Conservation (phyloP, 2,797 vertebrate species). For the Mormyrops boulengeri region DNA sequence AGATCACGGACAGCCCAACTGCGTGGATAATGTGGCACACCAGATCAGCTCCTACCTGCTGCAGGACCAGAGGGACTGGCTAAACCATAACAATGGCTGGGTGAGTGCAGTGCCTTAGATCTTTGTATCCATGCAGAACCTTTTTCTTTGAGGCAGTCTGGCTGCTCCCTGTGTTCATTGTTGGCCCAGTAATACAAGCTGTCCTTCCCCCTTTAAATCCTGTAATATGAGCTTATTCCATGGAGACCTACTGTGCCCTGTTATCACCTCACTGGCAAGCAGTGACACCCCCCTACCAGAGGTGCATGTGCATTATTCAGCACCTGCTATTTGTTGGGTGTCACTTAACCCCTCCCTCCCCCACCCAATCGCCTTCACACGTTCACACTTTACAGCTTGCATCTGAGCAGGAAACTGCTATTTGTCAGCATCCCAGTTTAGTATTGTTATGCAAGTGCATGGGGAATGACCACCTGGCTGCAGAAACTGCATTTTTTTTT, state of each 20-base stretch:
- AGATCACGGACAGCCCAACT: constrained; percentile 52
- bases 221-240: neutral
- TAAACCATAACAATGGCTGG: constrained; percentile 81
- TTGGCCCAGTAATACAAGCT: neutral
- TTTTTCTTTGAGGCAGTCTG: neutral
- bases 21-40: constrained; percentile 58
- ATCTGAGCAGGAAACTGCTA: neutral
- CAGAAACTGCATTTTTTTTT: neutral
- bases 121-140: neutral
- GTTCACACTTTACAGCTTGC: neutral
- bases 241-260: neutral
- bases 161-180: neutral
- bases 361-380: neutral
- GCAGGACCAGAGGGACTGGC: constrained; percentile 69
- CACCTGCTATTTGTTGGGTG: neutral
- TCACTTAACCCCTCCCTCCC: neutral
- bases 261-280: neutral
- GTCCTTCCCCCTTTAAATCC: neutral
- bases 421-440: neutral
- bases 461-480: neutral
- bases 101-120: constrained; percentile 57
- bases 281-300: neutral
- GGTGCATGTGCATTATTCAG: constrained; percentile 15
- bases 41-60: constrained; percentile 75
- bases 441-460: neutral